Evolutionary conservation across 2,888 invertebrate species (phyloP), one percentile per base, ranked within the genome.

Genomic region (Andrena trimmerana): DNA sequence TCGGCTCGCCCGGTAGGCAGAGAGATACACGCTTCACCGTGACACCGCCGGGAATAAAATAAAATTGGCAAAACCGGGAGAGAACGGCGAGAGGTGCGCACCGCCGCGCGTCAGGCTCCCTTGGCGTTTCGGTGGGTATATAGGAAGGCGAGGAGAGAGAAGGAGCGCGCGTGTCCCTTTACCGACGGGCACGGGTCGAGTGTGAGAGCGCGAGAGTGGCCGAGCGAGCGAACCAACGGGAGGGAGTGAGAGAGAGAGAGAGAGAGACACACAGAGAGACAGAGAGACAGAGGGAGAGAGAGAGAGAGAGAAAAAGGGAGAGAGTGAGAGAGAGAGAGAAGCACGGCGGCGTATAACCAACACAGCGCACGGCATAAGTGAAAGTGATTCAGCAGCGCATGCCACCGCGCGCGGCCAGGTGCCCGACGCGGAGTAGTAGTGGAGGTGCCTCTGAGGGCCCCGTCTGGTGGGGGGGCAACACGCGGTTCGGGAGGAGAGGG

Each of bases 341-440:
- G 52, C 60, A 59, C 62, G 29, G 63, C 79, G 54, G 66, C 73
- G 84, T 86, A 83, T 84, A 88, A 92, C 90, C 90, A 89, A 91
- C 91, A 91, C 90, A 91, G 88, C 89, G 90, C 91, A 90, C 91
- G 91, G 92, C 90, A 91, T 92, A 93, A 93, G 93, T 93, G 93
- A 93, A 93, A 93, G 93, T 93, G 93, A 93, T 91, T 92, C 90
- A 90, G 91, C 91, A 90, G 91, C 92, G 92, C 91, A 92, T 90
- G 91, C 91, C 91, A 92, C 89, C 89, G 90, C 91, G 86, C 87
- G 89, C 91, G 90, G 90, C 91, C 91, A 91, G 92, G 90, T 91
- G 92, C 91, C 90, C 87, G 86, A 83, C 85, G 83, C 80, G 57
- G 27, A 57, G 57, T 57, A 78, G 86, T 78, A 87, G 89, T 81